Base-by-base conservation (phyloP, 2,797 vertebrate genomes). In the Aldrovandia affinis region DNA sequence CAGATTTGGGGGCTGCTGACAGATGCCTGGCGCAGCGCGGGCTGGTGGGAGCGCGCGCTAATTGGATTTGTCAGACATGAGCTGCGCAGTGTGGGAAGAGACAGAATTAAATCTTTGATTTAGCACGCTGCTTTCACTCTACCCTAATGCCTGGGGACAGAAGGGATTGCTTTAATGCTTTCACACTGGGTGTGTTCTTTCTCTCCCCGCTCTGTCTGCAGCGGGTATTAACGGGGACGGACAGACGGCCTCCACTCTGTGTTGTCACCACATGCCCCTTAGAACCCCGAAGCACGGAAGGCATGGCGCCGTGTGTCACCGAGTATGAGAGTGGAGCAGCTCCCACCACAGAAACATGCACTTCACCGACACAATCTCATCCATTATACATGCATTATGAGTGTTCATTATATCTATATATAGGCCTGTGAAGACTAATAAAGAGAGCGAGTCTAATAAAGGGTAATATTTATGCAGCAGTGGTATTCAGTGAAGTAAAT, bases 91-190 rank as follows among this genome's bases (percentile, higher is more conserved):
- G 85, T 90, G 68, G 79, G 86, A 79, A 90, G 85, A 81, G 88
- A 82, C 36, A 39, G 91, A 92, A 92, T 91, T 88, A 90, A 92
- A 85, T 65, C 86, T 92, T 90, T 89, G 85, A 92, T 91, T 95
- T 90, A 91, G 83, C 73, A 87, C 84, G 85, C 86, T 85, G 82
- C 50, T 90, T 90, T 86, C 90, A 88, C 88, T 86, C 83, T 83
- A 85, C 63, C 85, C 81, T 83, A 75, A 83, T 55, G 81, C 81
- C 81, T 25, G 30, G 65, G 81, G 81, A 83, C 81, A 83, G 65
- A 73, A 36, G 65, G 65, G 81, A 73, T 73, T 22, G 30, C 68
- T 85, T 82, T 80, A 55, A 80, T 83, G 75, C 80, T 50, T 54
- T 44, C 75, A 50, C 50, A 30, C 77, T 57, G 85, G 81, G 80